Base-by-base conservation (phyloP, 1,140 invertebrate species). In the Drosophila ogumai region DNA sequence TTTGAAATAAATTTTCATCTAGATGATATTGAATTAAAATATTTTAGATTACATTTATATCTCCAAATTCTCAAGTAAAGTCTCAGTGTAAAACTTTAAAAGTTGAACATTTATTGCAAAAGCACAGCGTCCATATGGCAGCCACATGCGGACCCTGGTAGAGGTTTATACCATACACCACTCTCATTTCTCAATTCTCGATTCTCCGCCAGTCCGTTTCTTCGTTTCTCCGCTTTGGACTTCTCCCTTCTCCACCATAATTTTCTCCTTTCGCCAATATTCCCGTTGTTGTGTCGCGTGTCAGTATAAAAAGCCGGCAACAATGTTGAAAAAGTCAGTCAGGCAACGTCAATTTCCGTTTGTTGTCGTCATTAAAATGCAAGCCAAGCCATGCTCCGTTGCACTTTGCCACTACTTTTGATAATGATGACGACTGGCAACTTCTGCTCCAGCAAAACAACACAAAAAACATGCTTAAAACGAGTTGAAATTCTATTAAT, bases 331-430 rank as follows among this genome's bases (percentile, higher is more conserved):
- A 36, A 65, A 68, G 79, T 87, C 79, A 59, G 76, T 77, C 66
- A 56, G 58, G 65, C 80, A 77, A 77, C 84, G 60, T 88, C 84
- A 82, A 87, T 87, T 87, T 87, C 84, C 84, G 80, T 82, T 87
- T 88, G 84, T 87, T 77, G 84, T 84, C 80, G 73, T 88, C 82
- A 87, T 87, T 87, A 87, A 88, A 88, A 87, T 77, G 67, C 84
- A 76, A 73, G 79, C 59, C 61, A 36, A 59, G 47, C 46, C 65
- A 66, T 64, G 82, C 68, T 66, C 72, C 38, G 75, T 43, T 67
- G 69, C 69, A 78, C 61, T 71, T 67, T 74, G 52, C 50, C 58
- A 47, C 58, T 57, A 75, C 55, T 66, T 66, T 61, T 76, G 72
- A 75, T 81, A 71, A 80, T 69, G 60, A 52, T 55, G 56, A 67